phyloP scores from a whole-genome alignment of 1,140 invertebrate genomes.

The Chironomus tepperi region DNA sequence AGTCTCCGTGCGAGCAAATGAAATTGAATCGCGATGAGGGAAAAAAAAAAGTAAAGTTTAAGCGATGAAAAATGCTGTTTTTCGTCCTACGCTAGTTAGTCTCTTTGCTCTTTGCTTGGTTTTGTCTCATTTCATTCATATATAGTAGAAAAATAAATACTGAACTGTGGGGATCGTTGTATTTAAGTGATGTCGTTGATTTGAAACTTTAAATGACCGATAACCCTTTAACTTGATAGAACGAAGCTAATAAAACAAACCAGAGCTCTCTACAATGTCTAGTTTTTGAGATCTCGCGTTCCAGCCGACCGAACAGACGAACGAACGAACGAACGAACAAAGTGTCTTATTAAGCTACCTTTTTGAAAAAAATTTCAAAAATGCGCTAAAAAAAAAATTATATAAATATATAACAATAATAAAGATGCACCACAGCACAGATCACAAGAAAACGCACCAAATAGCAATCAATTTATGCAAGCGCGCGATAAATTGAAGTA shows the following conservation, averaged over 20 bases:
- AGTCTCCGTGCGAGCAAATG: constrained; percentile 20
- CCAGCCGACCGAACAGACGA: too few species aligned
- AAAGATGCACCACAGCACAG: background rate
- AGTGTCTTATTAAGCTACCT: too few species aligned
- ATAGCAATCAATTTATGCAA: constrained; percentile 23
- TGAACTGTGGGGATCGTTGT: too few species aligned
- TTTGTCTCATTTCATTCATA: constrained; percentile 23
- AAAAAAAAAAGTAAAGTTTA: constrained; percentile 20
- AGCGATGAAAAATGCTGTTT: constrained; percentile 22
- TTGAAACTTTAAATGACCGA: too few species aligned
- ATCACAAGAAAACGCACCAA: background rate
- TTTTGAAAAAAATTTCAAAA: too few species aligned
- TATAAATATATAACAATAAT: background rate
- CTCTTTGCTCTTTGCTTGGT: constrained; percentile 21
- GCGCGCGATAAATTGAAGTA: constrained; percentile 22
- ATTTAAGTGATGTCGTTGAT: too few species aligned
- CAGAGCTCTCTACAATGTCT: too few species aligned
- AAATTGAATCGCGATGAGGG: constrained; percentile 16
- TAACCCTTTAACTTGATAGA: too few species aligned
- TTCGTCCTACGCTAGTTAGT: constrained; percentile 21
- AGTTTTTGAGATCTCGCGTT: too few species aligned
- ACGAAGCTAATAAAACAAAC: too few species aligned
- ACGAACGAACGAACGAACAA: too few species aligned
- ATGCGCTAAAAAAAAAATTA: too few species aligned
- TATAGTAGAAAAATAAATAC: constrained; percentile 17